These are phyloP conservation scores for Gorsachius magnificus DNA, from an alignment of 2,797 vertebrate species.

Conservation along the genomic window DNA sequence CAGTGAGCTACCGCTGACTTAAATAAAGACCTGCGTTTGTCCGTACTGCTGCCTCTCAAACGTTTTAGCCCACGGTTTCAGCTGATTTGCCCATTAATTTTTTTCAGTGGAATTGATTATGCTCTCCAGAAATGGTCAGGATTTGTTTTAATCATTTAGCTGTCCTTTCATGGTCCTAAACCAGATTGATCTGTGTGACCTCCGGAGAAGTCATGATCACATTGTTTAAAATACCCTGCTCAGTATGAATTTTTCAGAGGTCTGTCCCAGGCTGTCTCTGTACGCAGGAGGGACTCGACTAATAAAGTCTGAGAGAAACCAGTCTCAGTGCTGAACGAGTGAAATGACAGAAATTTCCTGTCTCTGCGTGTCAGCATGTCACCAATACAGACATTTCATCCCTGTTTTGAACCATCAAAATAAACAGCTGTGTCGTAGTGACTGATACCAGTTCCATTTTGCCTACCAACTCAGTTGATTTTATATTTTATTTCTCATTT, in stretches of 20 bases:
- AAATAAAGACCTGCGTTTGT: background rate
- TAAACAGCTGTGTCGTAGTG: conserved; percentile 7
- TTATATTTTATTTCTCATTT: conserved; percentile 81
- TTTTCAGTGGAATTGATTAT: background rate
- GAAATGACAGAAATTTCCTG: background rate
- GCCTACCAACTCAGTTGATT: conserved; percentile 74
- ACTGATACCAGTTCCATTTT: conserved; percentile 84
- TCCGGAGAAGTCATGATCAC: background rate
- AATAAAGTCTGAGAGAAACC: background rate
- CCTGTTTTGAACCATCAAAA: conserved; percentile 34
- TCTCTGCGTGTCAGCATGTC: background rate
- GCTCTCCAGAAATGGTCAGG: conserved; percentile 7
- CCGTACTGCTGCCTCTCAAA: background rate
- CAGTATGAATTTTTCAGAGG: background rate
- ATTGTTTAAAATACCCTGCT: background rate
- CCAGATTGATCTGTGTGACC: background rate
- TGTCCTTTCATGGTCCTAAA: background rate
- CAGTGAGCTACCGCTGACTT: background rate
- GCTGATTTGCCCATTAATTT: background rate
- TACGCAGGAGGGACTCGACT: background rate
- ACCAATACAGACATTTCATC: background rate
- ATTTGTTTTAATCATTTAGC: background rate
- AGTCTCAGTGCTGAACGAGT: background rate
- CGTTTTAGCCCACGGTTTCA: background rate
- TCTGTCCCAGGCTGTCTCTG: background rate